Conservation (phyloP, 2,888 invertebrate species). For the Drosophila quinaria region DNA sequence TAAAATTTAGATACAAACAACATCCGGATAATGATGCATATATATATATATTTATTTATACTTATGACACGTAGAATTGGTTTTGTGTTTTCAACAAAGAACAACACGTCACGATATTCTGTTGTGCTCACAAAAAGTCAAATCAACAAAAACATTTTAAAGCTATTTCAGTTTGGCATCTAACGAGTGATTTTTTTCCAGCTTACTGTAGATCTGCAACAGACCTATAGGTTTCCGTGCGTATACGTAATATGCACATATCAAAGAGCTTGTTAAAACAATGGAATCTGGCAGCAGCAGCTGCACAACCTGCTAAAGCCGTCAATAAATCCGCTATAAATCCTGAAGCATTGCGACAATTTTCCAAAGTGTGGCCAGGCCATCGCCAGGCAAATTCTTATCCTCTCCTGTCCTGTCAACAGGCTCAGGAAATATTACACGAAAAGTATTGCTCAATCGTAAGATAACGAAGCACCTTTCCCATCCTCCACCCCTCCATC, state of each 20-base stretch:
- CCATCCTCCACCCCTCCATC: conserved; percentile 1
- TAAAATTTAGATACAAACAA: conserved; percentile 17
- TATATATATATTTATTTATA: conserved; percentile 32
- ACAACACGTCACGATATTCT: conserved; percentile 43
- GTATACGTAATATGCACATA: conserved; percentile 45
- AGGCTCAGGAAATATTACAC: conserved; percentile 62
- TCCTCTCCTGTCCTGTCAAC: conserved; percentile 41
- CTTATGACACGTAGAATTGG: conserved; percentile 30
- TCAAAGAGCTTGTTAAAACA: conserved; percentile 50
- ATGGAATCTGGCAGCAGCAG: conserved; percentile 45
- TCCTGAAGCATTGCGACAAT: conserved; percentile 64
- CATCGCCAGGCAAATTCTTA: conserved; percentile 37
- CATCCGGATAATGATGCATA: conserved; percentile 5
- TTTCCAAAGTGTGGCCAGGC: conserved; percentile 38
- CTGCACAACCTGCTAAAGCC: conserved; percentile 54
- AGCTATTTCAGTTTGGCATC: not conserved
- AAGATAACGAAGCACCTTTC: conserved; percentile 50
- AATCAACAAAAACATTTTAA: conserved; percentile 5
- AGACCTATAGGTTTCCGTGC: conserved; percentile 6
- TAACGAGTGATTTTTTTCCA: conserved; percentile 10
- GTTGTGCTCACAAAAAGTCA: conserved; percentile 10
- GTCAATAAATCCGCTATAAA: conserved; percentile 76
- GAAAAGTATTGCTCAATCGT: conserved; percentile 74
- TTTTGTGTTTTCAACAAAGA: conserved; percentile 25
- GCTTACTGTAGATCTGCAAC: conserved; percentile 11